Conservation (phyloP, 2,888 invertebrate genomes). For the Euclidia mi region DNA sequence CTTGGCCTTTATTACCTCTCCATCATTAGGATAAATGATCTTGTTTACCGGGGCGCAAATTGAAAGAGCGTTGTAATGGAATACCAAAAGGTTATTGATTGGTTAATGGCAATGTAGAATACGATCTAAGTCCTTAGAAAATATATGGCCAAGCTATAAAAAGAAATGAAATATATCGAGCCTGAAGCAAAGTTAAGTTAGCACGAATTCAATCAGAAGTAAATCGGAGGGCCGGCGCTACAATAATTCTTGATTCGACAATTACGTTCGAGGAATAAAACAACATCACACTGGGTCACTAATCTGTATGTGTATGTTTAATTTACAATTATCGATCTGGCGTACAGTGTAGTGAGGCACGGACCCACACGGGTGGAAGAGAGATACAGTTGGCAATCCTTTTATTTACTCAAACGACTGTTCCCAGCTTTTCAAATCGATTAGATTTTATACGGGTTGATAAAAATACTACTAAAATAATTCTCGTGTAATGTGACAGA, state of each 20-base stretch:
- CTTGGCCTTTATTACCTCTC: too few relatives aligned
- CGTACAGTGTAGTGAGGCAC: conserved; percentile 56
- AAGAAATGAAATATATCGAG: too few relatives aligned
- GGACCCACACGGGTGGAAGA: conserved; percentile 66
- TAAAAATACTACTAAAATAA: conserved; percentile 66
- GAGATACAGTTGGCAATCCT: conserved; percentile 68
- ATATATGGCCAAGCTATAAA: too few relatives aligned
- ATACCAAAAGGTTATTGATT: too few relatives aligned
- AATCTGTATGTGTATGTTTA: not conserved
- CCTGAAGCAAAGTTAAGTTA: too few relatives aligned
- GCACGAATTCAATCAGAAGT: too few relatives aligned
- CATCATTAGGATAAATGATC: too few relatives aligned
- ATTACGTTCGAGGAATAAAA: not conserved
- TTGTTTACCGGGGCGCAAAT: too few relatives aligned
- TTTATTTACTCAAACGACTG: conserved; percentile 76
- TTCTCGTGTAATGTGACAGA: conserved; percentile 22
- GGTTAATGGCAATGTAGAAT: too few relatives aligned
- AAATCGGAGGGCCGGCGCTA: not conserved
- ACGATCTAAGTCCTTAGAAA: too few relatives aligned
- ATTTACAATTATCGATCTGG: conserved; percentile 17
- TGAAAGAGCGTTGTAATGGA: too few relatives aligned
- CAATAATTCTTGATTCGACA: not conserved
- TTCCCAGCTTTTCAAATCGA: conserved; percentile 70
- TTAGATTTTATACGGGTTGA: conserved; percentile 74
- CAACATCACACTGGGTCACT: not conserved